Evolutionary conservation across 2,888 invertebrate species (phyloP).

Genomic region (Xanthia togata): DNA sequence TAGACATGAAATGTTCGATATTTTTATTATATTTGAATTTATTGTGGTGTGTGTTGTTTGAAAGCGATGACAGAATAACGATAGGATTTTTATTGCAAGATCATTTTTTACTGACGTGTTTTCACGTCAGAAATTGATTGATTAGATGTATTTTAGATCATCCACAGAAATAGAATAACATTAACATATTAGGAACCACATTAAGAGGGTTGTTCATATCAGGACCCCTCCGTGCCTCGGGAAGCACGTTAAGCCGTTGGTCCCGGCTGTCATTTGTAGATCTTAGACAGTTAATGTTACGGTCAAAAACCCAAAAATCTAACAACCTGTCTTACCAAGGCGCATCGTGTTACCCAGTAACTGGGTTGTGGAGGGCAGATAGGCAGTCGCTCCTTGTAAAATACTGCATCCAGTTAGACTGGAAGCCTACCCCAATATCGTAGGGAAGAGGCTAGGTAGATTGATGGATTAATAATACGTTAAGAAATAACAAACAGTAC

Average conservation of each 20-base stretch:
- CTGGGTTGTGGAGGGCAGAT: too few relatives aligned
- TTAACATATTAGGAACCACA: too few relatives aligned
- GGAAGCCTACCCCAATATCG: too few relatives aligned
- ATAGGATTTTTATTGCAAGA: constrained; percentile 1
- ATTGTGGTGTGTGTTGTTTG: not conserved
- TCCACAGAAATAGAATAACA: not conserved
- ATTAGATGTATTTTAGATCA: not conserved
- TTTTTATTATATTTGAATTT: constrained; percentile 40
- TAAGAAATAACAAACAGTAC: too few relatives aligned
- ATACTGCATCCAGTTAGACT: too few relatives aligned
- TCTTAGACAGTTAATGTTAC: not conserved
- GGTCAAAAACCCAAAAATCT: not conserved
- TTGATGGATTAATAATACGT: too few relatives aligned
- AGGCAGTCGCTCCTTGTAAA: too few relatives aligned
- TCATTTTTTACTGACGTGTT: not conserved
- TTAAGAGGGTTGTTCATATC: too few relatives aligned
- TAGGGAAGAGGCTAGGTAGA: too few relatives aligned
- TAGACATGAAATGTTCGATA: constrained; percentile 41
- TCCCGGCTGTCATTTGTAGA: not conserved
- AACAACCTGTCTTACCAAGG: not conserved
- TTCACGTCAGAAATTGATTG: not conserved
- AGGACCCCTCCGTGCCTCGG: too few relatives aligned
- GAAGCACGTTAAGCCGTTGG: too few relatives aligned
- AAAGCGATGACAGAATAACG: constrained; percentile 18
- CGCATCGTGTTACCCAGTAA: too few relatives aligned